A percentile compares a stretch with the other conserved stretches of the same genome.
Evolutionary conservation across 2,113 vertebrate species (phyloP).

Genomic region (Edolisoma coerulescens): DNA sequence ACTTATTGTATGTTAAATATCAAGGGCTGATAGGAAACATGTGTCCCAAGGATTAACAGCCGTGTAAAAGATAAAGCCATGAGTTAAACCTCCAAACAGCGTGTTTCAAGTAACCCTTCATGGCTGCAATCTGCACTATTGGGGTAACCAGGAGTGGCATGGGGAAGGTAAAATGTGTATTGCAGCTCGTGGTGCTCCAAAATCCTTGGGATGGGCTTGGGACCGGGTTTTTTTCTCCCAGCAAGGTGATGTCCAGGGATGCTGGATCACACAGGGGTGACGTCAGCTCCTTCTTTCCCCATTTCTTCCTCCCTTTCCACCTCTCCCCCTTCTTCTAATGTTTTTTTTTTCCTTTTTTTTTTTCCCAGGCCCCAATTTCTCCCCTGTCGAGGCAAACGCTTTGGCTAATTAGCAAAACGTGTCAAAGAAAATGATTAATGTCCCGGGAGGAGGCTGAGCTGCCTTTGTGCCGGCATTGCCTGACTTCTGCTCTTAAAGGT

Average conservation of each 20-base stretch:
- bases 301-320: neutral
- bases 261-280: neutral
- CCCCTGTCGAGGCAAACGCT: neutral
- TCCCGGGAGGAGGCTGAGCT: conserved; percentile 23
- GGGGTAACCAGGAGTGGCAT: neutral
- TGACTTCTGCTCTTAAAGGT: conserved; percentile 41
- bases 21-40: conserved; percentile 35
- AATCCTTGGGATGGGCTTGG: no score
- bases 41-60: conserved; percentile 20
- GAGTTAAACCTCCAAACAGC: neutral
- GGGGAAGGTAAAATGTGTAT: neutral
- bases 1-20: conserved; percentile 37
- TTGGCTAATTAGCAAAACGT: conserved; percentile 53
- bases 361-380: conserved; percentile 13
- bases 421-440: conserved; percentile 50
- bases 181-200: neutral
- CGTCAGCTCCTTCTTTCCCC: neutral
- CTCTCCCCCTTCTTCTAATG: neutral
- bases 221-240: neutral
- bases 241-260: neutral
- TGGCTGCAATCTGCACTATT: neutral
- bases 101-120: neutral
- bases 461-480: conserved; percentile 2
- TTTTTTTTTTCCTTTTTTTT: neutral
- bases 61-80: neutral